Conservation (phyloP, 2,113 vertebrate genomes). For the Triplophysa dalaica region DNA sequence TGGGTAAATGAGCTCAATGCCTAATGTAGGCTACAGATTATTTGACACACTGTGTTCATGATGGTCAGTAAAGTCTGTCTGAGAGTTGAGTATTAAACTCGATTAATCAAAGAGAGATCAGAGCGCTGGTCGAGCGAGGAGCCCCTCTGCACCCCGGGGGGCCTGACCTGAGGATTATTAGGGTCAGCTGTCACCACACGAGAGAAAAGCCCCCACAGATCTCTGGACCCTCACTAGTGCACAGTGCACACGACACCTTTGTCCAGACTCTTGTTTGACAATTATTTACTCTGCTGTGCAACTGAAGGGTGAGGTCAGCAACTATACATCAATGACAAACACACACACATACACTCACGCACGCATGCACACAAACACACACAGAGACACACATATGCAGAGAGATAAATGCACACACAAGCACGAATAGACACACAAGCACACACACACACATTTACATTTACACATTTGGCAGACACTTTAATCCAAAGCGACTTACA, state of each 20-base stretch:
- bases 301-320: conserved; percentile 63
- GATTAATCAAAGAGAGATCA: conserved; percentile 67
- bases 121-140: conserved; percentile 28
- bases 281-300: conserved; percentile 73
- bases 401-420: background rate
- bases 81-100: conserved; percentile 55
- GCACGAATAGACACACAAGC: too few species aligned
- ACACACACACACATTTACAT: too few species aligned
- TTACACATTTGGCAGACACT: too few species aligned
- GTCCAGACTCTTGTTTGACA: conserved; percentile 74
- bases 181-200: conserved; percentile 60
- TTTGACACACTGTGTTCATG: too few species aligned
- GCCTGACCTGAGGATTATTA: conserved; percentile 54
- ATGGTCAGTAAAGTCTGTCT: too few species aligned
- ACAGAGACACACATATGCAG: too few species aligned
- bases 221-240: conserved; percentile 57
- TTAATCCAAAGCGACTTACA: too few species aligned
- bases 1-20: conserved; percentile 47
- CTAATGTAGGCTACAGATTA: too few species aligned
- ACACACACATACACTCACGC: background rate
- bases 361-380: too few species aligned
- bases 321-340: conserved; percentile 65
- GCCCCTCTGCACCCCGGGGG: conserved; percentile 43
- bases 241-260: conserved; percentile 70
- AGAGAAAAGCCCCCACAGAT: conserved; percentile 47